Evolutionary conservation across 2,888 invertebrate genomes (phyloP), one percentile per base, ranked within the genome.

Genomic region (Agrenia bidenticulata): DNA sequence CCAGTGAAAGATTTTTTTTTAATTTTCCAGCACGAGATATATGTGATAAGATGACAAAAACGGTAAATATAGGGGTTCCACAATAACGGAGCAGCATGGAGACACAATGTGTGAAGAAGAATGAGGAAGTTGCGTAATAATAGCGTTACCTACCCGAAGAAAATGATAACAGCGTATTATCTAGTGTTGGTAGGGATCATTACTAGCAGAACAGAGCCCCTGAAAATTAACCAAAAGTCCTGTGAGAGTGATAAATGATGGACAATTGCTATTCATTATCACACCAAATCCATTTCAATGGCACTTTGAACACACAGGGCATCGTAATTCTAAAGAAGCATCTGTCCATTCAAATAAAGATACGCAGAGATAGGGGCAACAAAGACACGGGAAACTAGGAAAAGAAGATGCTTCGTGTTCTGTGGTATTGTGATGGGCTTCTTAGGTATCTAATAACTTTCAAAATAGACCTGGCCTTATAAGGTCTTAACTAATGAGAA

Each of bases 71-170:
- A 11, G 11, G 32, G 32, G 4, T 32, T 32, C 32, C 4, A 32
- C 32, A 32, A 32, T 32, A 32, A 11, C 4, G 2, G 1, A 24
- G 58, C 24, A 45, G 19, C 45, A 24, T 19, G 42, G 45, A 27
- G 24, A 26, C 51, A 37, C 21, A 39, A n/a, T 49, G 50, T 21
- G 19, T 50, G 50, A 51, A 51, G 37, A 45, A 58, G 23, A 58
- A 26, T 19, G 49, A 58, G 49, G 32, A 58, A 58, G 58, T 45
- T 51, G 60, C 50, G 32, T 50, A 24, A 19, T 56, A 49, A 55
- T 49, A 49, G 39, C 26, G 65, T 66, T 69, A 66, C 63, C 66
- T 69, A 69, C 69, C 66, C 66, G 65, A 66, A 69, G 63, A 51
- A 50, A 26, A 21, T 45, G n/a, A 19, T 45, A 45, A 45, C 45